phyloP scores from a whole-genome alignment of 2,888 invertebrate genomes.

The Troglohyphantes excavatus region DNA sequence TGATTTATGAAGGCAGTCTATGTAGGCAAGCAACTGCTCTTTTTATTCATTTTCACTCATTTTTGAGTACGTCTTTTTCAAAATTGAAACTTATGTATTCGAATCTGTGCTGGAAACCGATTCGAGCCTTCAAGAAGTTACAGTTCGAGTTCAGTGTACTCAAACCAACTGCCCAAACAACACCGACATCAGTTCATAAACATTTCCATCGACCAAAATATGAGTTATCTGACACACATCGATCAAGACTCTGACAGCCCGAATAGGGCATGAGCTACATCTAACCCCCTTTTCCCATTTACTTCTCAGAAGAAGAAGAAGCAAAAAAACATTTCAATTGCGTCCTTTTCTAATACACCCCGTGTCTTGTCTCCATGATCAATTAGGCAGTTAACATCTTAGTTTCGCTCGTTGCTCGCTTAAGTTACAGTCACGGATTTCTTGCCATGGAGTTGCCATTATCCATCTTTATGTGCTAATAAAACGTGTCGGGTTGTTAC shows the following conservation, averaged over 20 bases:
- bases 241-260: neutral
- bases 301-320: neutral
- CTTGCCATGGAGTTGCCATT: neutral
- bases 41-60: too few relatives aligned
- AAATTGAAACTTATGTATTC: too few relatives aligned
- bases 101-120: too few relatives aligned
- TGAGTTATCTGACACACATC: neutral
- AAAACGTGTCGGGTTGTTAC: neutral
- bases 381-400: neutral
- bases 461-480: neutral
- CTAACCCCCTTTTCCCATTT: neutral
- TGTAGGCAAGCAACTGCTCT: too few relatives aligned
- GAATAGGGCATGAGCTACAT: neutral
- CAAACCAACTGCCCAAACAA: too few relatives aligned
- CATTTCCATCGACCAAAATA: too few relatives aligned
- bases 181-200: too few relatives aligned
- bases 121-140: too few relatives aligned
- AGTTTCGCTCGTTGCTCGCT: neutral
- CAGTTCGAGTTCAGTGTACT: too few relatives aligned
- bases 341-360: neutral
- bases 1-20: too few relatives aligned
- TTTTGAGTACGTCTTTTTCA: too few relatives aligned
- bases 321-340: neutral
- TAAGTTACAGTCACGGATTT: neutral
- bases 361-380: neutral